A percentile compares a stretch with the other conserved stretches of the same genome.
These are phyloP conservation scores for Orthosia incerta DNA, from an alignment of 2,888 invertebrate genomes.

Conservation along the genomic window DNA sequence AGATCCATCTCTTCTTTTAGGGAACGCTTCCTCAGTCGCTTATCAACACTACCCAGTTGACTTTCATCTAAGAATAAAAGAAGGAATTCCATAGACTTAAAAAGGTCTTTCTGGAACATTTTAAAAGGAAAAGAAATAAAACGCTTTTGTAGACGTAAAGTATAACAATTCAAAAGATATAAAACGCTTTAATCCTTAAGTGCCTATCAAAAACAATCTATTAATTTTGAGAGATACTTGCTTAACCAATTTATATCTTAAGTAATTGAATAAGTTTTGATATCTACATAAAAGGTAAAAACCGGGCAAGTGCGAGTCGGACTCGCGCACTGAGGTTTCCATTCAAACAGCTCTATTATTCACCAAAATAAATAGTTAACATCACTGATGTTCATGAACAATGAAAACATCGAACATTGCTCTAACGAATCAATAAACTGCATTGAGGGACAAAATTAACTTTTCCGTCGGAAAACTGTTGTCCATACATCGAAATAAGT, in stretches of 20 bases:
- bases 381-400: too few relatives aligned
- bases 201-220: constrained; percentile 25
- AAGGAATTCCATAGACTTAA: constrained; percentile 20
- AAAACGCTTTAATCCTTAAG: constrained; percentile 27
- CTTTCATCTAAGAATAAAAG: constrained; percentile 14
- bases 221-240: constrained; percentile 25
- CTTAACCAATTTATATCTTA: neutral
- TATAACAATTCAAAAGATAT: constrained; percentile 32
- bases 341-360: too few relatives aligned
- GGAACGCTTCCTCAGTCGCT: constrained; percentile 3
- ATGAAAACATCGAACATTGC: too few relatives aligned
- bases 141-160: constrained; percentile 3
- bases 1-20: constrained; percentile 18
- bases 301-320: too few relatives aligned
- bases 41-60: constrained; percentile 13
- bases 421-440: too few relatives aligned
- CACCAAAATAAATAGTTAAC: too few relatives aligned
- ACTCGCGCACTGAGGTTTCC: too few relatives aligned
- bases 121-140: constrained; percentile 23
- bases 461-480: too few relatives aligned
- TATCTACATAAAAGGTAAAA: neutral
- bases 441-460: too few relatives aligned
- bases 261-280: constrained; percentile 15
- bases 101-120: constrained; percentile 13
- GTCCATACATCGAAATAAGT: too few relatives aligned